Base-by-base conservation (phyloP, 2,113 vertebrate species). In the Oreocharis arfaki region DNA sequence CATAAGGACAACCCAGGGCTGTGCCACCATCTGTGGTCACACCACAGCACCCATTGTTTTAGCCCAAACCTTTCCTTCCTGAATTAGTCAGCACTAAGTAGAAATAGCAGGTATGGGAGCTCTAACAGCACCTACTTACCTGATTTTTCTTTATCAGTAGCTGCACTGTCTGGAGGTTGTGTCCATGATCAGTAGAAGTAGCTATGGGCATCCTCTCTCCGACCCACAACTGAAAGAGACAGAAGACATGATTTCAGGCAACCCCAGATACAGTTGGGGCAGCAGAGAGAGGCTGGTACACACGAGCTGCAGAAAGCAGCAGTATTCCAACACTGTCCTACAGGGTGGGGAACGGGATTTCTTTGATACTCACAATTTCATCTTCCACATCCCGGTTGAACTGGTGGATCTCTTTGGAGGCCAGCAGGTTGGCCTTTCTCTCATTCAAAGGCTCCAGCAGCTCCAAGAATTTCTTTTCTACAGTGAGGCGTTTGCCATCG, bases 91-190 rank as follows among this genome's bases (percentile, higher is more conserved):
- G 37, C 15, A 21, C 33, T 56, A 59, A 73, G n/a, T 23, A 81
- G 53, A 89, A 78, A 8, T 8, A 69, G 49, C 9, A 84, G 28
- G 19, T 18, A 41, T 6, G 42, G 42, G 39, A 79, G 47, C 22
- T 69, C 7, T 9, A 67, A 64, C 9, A 84, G 59, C 61, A 93
- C 65, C 37, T 1, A 6, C 77, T 94, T 86, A 99, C 99, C 98
- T 99, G 99, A 80, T 99, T 99, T 96, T 99, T 99, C 98, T 99
- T 99, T 97, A 99, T 99, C 64, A 99, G 98, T 46, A 99, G 98
- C 97, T 99, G 99, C 53, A 99, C 99, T 1, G 99, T 99, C 97
- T 99, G 99, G 84, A 99, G 98, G 95, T 99, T 99, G 97, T 99
- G 98, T 47, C 99, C 99, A 17, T 99, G 99, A 79, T 99, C 99